Evolutionary conservation across 2,797 vertebrate genomes (phyloP), one percentile per base, ranked within the genome.

Genomic region (Peromyscus attwateri): DNA sequence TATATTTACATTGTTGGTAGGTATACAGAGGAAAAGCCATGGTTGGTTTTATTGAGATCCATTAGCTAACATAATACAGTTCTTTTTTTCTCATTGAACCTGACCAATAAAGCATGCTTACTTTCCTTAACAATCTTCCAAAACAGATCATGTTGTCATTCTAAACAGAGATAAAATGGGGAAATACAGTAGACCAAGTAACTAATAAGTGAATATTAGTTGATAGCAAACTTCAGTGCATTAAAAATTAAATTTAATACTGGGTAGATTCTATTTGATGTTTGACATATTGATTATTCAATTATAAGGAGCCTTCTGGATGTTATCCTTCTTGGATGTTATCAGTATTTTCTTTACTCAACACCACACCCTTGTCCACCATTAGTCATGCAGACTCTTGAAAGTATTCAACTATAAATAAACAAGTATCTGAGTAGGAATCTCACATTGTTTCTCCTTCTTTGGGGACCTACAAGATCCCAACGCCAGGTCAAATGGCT

Each of bases 221-320:
- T 31, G 62, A 95, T 52, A 16, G 75, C 19, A 92, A 95, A 87
- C 49, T 89, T 94, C 27, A 66, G 3, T 85, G 55, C 40, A 95
- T 71, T 97, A 95, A 73, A 95, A 94, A 92, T 82, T 68, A 81
- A 95, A 87, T 92, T 95, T 95, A 81, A 55, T 96, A 85, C 81
- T 37, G 8, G 37, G 34, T 89, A 40, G 68, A 93, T 17, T 60
- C 75, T 83, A 68, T 80, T 66, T 84, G 14, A 1, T 87, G 55
- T 95, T 96, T 85, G 19, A 52, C 92, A 89, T 81, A 91, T 89
- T 92, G 95, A 25, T 81, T 62, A 87, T 87, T 94, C 34, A 21
- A 60, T 90, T 89, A 62, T 34, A 89, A 68, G 31, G 29, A 95
- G n/a, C 2, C 25, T 94, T 85, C 62, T 81, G 64, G n/a, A 95